phyloP scores from a whole-genome alignment of 2,113 vertebrate genomes.

The Odocoileus hemionus region DNA sequence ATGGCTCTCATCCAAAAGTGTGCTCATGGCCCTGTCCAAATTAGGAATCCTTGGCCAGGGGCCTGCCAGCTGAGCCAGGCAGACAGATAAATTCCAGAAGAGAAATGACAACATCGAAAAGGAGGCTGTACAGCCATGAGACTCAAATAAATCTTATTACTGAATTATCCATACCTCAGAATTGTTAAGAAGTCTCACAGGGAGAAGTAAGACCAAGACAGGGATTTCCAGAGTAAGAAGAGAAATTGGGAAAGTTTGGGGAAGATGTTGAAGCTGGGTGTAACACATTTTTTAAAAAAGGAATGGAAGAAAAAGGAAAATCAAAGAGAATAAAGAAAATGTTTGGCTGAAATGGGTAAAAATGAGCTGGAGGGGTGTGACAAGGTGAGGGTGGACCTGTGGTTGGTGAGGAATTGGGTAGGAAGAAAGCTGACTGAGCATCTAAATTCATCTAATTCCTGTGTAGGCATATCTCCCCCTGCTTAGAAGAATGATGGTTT shows the following conservation, averaged over 20 bases:
- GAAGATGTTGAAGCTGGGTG: background rate
- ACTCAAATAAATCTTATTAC: background rate
- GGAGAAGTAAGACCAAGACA: background rate
- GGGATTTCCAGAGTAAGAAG: constrained; percentile 18
- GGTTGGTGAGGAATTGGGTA: background rate
- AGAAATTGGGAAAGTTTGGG: background rate
- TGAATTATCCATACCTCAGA: background rate
- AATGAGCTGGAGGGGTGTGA: background rate
- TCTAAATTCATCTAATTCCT: background rate
- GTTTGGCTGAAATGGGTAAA: background rate
- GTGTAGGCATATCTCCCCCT: background rate
- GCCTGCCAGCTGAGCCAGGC: background rate
- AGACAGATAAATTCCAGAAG: constrained; percentile 7
- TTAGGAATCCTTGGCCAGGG: background rate
- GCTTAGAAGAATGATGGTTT: background rate
- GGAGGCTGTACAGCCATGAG: background rate
- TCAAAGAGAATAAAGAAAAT: background rate
- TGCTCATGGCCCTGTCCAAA: background rate
- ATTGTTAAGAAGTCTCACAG: background rate
- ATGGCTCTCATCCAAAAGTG: constrained; percentile 41
- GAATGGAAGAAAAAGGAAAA: background rate
- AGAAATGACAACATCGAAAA: background rate
- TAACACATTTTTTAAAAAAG: background rate
- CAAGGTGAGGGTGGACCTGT: background rate
- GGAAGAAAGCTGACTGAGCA: background rate